Evolutionary conservation across 2,113 vertebrate species (phyloP), one percentile per base, ranked within the genome.

Genomic region (Strigops habroptila): DNA sequence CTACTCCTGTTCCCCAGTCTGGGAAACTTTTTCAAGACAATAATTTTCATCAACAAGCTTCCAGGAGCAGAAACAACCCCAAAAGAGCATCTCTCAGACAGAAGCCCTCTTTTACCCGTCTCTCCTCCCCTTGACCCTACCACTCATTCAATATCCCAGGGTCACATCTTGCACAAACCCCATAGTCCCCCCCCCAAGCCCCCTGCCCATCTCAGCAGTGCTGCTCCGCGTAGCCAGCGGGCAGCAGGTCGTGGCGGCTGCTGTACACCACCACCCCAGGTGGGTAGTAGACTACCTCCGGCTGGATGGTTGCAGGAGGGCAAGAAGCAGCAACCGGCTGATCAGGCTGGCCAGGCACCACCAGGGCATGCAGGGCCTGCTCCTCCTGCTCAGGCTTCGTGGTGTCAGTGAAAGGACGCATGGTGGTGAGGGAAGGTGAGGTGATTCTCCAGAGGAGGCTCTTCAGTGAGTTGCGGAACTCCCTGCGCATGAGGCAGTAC

Each of bases 401-500:
- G 86, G 98, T 98, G 86, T 98, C 98, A 0, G 99, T 98, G 95
- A 99, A 98, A 28, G 98, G 99, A 31, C 98, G 98, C 95, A 98
- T 98, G 78, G 98, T 97, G 64, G 98, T 98, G 69, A 98, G 93
- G 2, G 98, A 98, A 7, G 99, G 99, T 1, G 98, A 99, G 1
- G 99, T 97, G 82, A 99, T 98, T 78, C 98, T 97, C 98, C 99
- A 98, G 88, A 99, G 98, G 39, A 99, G 98, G 71, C 94, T 99
- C 83, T 98, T 99, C 92, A 99, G 97, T 14, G 99, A 98, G 79
- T 99, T 99, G 70, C 99, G 98, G 92, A 99, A 99, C 97, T 99
- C 99, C 28, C 98, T 98, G 96, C 99, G 98, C 98, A 99, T 99
- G 31, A 99, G 97, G 84, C 99, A 99, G 96, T 99, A 99, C 68